Conservation (phyloP, 2,113 vertebrate genomes). For the Lampris megalopsis region DNA sequence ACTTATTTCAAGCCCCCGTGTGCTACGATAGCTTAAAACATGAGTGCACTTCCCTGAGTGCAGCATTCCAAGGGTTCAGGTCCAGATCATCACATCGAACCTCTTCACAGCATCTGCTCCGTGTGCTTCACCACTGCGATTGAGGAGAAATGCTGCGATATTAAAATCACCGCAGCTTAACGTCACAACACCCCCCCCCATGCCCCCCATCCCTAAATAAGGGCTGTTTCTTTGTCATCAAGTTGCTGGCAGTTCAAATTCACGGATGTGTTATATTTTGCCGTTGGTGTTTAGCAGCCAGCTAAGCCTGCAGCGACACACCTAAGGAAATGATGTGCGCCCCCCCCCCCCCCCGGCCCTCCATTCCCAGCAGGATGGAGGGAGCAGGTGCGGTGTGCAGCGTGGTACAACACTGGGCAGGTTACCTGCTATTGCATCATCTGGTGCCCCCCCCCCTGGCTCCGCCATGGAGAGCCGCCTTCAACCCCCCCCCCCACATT, state of each 20-base stretch:
- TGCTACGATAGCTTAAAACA: no score
- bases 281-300: not conserved
- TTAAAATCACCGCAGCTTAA: no score
- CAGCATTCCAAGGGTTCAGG: no score
- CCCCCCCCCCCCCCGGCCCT: not conserved
- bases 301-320: not conserved
- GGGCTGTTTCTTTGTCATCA: no score
- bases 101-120: no score
- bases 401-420: constrained; percentile 49
- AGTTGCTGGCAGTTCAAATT: not conserved
- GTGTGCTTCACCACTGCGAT: no score
- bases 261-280: not conserved
- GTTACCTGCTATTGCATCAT: constrained; percentile 66
- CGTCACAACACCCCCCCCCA: no score
- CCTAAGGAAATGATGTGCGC: not conserved
- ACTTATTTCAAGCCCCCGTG: no score
- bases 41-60: no score
- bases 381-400: constrained; percentile 44
- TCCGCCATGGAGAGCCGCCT: constrained; percentile 2
- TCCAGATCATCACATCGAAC: no score
- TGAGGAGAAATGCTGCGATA: no score
- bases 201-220: no score
- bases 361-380: constrained; percentile 2
- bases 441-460: constrained; percentile 9
- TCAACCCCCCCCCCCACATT: not conserved